These are phyloP conservation scores for Conomelus anceps DNA, from an alignment of 2,888 invertebrate species.

Conservation along the genomic window DNA sequence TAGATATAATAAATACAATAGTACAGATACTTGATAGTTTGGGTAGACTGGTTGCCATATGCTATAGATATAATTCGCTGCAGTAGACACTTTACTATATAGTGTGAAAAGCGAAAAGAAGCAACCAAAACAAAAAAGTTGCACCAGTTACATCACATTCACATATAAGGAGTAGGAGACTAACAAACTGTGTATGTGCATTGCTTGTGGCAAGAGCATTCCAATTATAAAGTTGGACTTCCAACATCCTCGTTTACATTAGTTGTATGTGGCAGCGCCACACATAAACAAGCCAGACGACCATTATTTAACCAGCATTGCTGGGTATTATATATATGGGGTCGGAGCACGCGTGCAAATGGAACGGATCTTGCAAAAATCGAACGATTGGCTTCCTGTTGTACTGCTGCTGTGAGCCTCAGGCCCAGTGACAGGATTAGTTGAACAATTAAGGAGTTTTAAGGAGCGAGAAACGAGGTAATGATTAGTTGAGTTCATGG, in stretches of 20 bases:
- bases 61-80: not conserved
- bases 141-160: not conserved
- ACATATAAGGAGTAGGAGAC: too few relatives aligned
- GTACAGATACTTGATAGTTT: too few relatives aligned
- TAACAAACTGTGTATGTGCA: too few relatives aligned
- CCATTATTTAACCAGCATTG: not conserved
- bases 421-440: not conserved
- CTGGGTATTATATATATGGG: too few relatives aligned
- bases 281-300: not conserved
- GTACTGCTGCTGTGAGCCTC: not conserved
- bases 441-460: not conserved
- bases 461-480: not conserved
- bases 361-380: not conserved
- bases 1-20: too few relatives aligned
- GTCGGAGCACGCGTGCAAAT: too few relatives aligned
- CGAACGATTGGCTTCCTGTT: not conserved
- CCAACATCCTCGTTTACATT: not conserved
- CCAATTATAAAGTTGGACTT: not conserved
- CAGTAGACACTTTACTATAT: too few relatives aligned
- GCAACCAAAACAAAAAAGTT: not conserved
- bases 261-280: not conserved
- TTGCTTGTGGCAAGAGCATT: not conserved
- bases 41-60: too few relatives aligned
- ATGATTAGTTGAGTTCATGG: not conserved
- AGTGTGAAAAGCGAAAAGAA: not conserved